Conservation (phyloP, 2,797 vertebrate species). For the Oreonectes daqikongensis region DNA sequence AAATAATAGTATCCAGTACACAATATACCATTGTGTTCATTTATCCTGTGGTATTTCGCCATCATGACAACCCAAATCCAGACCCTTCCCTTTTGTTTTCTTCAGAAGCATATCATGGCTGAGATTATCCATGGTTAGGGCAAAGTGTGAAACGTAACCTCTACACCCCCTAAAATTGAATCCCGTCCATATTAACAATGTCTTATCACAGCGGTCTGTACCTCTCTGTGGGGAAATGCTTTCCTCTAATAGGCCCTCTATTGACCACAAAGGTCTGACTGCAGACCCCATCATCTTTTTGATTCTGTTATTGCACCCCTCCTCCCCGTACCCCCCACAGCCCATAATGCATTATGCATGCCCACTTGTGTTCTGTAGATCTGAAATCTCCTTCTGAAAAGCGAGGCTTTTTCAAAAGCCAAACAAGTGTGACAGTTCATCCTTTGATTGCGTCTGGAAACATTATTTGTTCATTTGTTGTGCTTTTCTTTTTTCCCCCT, state of each 20-base stretch:
- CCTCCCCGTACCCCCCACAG: not conserved
- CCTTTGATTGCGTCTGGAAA: slow-evolving; percentile 40
- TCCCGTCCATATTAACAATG: slow-evolving; percentile 6
- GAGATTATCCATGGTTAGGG: not conserved
- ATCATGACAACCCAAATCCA: not conserved
- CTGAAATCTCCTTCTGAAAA: slow-evolving; percentile 66
- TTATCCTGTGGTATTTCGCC: not conserved
- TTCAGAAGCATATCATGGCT: not conserved
- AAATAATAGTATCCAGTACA: too few species aligned
- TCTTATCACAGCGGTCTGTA: slow-evolving; percentile 23
- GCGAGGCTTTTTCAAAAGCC: slow-evolving; percentile 55
- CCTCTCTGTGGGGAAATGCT: not conserved
- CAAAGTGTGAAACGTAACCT: not conserved
- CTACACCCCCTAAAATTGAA: not conserved
- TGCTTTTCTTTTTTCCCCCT: slow-evolving; percentile 34
- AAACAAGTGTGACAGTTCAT: slow-evolving; percentile 56
- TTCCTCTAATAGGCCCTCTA: slow-evolving; percentile 18
- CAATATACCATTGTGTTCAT: not conserved
- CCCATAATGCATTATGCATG: slow-evolving; percentile 41
- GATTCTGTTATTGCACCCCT: slow-evolving; percentile 4
- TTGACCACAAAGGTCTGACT: slow-evolving; percentile 37
- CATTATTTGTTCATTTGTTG: slow-evolving; percentile 40
- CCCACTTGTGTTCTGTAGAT: slow-evolving; percentile 64
- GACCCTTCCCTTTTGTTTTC: not conserved
- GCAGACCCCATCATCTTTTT: slow-evolving; percentile 35